Percentiles rank a stretch among this genome's conserved stretches.
Evolutionary conservation across 2,888 invertebrate species (phyloP).

Genomic region (Glyphotaelius pellucidus): DNA sequence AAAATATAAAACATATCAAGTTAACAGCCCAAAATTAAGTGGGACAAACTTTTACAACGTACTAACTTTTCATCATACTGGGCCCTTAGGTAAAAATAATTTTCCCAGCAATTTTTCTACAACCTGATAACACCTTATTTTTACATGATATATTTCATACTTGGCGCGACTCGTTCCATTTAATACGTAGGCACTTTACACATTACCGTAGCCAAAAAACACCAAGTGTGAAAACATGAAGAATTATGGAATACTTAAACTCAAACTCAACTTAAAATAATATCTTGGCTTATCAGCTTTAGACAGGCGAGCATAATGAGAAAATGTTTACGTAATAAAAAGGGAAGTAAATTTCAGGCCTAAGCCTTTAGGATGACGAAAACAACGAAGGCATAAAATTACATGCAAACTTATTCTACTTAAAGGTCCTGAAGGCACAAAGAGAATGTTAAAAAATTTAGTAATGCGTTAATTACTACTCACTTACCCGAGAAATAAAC

Average conservation of each 20-base stretch:
- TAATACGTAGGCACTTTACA: background rate
- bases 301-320: background rate
- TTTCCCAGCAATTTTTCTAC: background rate
- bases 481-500: background rate
- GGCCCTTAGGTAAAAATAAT: background rate
- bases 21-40: too few relatives aligned
- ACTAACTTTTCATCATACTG: background rate
- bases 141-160: background rate
- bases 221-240: background rate
- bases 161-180: background rate
- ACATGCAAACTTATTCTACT: background rate
- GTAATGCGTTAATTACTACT: background rate
- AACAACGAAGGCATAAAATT: constrained; percentile 2
- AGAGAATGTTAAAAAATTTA: background rate
- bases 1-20: too few relatives aligned
- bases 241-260: background rate
- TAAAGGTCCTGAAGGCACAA: background rate
- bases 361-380: background rate
- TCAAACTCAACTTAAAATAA: background rate
- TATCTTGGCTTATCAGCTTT: background rate
- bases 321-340: background rate
- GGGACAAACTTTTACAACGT: too few relatives aligned
- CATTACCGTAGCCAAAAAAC: background rate
- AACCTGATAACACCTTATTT: background rate
- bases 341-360: background rate